A percentile compares a stretch with the other conserved stretches of the same genome.
These are phyloP conservation scores for Pocillopora verrucosa DNA, from an alignment of 64 coral and sea anemone species.

Conservation along the genomic window DNA sequence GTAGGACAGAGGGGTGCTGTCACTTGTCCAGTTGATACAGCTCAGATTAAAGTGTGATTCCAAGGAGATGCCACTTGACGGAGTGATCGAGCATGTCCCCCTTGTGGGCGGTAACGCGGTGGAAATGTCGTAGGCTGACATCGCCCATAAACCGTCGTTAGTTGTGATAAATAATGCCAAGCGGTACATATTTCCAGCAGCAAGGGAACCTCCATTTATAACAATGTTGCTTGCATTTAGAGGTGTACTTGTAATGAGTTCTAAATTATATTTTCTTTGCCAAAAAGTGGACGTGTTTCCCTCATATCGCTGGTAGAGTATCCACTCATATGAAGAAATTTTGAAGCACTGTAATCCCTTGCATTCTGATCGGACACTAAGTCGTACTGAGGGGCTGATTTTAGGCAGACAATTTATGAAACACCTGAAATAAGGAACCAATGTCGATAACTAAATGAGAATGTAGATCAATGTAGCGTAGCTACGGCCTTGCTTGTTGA, in stretches of 20 bases:
- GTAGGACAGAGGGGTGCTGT: neutral
- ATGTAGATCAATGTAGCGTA: too few relatives aligned
- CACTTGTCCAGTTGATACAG: neutral
- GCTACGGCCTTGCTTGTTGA: too few relatives aligned
- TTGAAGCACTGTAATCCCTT: neutral
- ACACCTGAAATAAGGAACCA: too few relatives aligned
- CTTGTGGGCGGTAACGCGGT: neutral
- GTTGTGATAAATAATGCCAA: neutral
- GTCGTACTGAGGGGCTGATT: neutral
- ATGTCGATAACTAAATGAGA: too few relatives aligned
- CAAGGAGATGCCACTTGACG: neutral
- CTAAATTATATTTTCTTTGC: neutral
- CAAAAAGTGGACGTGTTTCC: neutral
- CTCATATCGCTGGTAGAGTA: neutral
- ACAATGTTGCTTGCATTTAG: neutral
- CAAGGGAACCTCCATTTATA: neutral
- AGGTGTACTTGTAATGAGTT: neutral
- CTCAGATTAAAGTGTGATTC: neutral
- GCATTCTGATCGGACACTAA: neutral
- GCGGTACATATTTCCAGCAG: neutral
- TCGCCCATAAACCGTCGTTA: neutral
- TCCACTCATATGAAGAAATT: neutral
- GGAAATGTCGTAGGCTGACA: neutral
- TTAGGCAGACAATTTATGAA: too few relatives aligned
- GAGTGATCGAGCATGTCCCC: neutral